Evolutionary conservation across 2,113 vertebrate genomes (phyloP).

Genomic region (Erythrolamprus reginae): DNA sequence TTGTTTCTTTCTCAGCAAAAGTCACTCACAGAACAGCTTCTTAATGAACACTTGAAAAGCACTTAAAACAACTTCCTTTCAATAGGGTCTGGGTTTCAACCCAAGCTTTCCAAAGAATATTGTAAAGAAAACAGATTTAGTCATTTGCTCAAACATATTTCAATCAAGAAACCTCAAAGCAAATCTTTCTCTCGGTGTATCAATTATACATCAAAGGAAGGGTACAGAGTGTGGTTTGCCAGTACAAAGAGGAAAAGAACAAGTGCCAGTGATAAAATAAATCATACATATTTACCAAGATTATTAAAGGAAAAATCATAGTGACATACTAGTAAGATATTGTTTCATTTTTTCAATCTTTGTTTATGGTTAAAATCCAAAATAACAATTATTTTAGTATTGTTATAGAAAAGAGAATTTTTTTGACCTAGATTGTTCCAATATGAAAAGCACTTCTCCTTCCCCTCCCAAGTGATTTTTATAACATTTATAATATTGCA

Average conservation of each 20-base stretch:
- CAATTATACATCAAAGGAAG: slow-evolving; percentile 56
- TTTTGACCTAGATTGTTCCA: background rate
- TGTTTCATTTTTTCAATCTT: slow-evolving; percentile 30
- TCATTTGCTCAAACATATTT: slow-evolving; percentile 46
- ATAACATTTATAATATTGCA: background rate
- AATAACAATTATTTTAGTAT: background rate
- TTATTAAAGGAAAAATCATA: slow-evolving; percentile 34
- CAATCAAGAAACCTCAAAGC: slow-evolving; percentile 35
- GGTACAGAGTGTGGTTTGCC: slow-evolving; percentile 4
- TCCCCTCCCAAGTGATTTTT: background rate
- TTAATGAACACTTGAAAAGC: slow-evolving; percentile 48
- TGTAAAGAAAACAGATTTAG: slow-evolving; percentile 27
- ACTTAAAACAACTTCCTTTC: slow-evolving; percentile 34
- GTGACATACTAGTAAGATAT: slow-evolving; percentile 35
- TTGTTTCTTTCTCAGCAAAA: slow-evolving; percentile 34
- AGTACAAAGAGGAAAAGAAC: slow-evolving; percentile 12
- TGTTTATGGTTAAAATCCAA: slow-evolving; percentile 29
- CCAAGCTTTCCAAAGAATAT: slow-evolving; percentile 27
- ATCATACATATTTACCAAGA: background rate
- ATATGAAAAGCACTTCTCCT: background rate
- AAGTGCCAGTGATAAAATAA: slow-evolving; percentile 18
- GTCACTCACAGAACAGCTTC: slow-evolving; percentile 38
- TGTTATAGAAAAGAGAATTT: background rate
- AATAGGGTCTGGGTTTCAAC: slow-evolving; percentile 23
- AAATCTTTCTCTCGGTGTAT: slow-evolving; percentile 33